Percentiles rank a stretch among this genome's conserved stretches.
Evolutionary conservation across 2,888 invertebrate genomes (phyloP).

Genomic region (Argyresthia albistria): DNA sequence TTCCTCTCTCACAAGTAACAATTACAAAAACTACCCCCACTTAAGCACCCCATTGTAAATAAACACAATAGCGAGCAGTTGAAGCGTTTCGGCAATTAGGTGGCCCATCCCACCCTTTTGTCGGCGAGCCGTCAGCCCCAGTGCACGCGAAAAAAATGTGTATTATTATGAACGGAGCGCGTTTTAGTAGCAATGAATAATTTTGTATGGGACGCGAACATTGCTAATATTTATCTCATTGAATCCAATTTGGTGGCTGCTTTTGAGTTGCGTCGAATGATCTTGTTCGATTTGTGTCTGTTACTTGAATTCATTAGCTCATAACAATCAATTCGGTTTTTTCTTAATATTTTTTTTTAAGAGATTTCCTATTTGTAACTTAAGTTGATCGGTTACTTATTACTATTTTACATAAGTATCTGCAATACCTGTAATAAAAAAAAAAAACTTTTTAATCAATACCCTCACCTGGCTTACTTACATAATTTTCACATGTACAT

Average conservation of each 20-base stretch:
- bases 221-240: slow-evolving; percentile 68
- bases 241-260: slow-evolving; percentile 49
- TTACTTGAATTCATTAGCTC: background rate
- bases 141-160: slow-evolving; percentile 36
- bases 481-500: no score
- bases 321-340: no score
- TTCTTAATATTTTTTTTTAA: no score
- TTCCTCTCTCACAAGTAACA: slow-evolving; percentile 49
- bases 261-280: slow-evolving; percentile 15
- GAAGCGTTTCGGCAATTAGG: slow-evolving; percentile 71
- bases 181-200: slow-evolving; percentile 71
- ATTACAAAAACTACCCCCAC: slow-evolving; percentile 72
- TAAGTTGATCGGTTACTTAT: no score
- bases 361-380: no score
- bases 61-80: slow-evolving; percentile 65
- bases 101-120: slow-evolving; percentile 70
- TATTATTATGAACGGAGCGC: slow-evolving; percentile 51
- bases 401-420: no score
- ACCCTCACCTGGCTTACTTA: no score
- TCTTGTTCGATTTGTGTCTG: slow-evolving; percentile 9
- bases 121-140: slow-evolving; percentile 61
- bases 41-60: slow-evolving; percentile 66
- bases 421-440: no score
- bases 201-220: slow-evolving; percentile 63
- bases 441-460: no score